These are phyloP conservation scores for Gouania willdenowi DNA, from an alignment of 2,797 vertebrate genomes.

Conservation along the genomic window DNA sequence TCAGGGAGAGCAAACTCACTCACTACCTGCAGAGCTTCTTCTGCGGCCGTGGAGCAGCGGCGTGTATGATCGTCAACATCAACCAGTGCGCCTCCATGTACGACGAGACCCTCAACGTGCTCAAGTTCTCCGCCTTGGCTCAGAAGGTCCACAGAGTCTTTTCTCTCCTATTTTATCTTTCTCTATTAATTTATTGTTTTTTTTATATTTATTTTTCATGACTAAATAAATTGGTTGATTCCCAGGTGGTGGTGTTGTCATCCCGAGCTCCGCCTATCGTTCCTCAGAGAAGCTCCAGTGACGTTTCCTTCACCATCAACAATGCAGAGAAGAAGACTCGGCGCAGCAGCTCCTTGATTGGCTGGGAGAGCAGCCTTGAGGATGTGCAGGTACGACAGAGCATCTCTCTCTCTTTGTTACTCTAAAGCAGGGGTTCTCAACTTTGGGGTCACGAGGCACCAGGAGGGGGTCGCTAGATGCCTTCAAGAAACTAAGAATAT, in stretches of 20 bases:
- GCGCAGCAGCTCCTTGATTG: constrained; percentile 63
- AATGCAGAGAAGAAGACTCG: constrained; percentile 40
- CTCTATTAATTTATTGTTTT: too few relatives aligned
- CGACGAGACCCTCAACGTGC: constrained; percentile 90
- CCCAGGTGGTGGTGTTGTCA: constrained; percentile 81
- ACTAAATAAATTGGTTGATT: background rate
- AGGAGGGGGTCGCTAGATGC: too few relatives aligned
- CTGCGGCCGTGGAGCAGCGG: constrained; percentile 85
- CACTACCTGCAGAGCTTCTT: constrained; percentile 95
- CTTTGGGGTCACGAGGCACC: too few relatives aligned
- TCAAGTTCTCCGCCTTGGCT: constrained; percentile 91
- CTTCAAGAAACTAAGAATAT: too few relatives aligned
- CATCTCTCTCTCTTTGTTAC: too few relatives aligned
- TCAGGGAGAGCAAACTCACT: constrained; percentile 94
- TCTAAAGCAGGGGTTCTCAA: too few relatives aligned
- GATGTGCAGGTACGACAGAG: constrained; percentile 73
- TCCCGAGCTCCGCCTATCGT: constrained; percentile 46
- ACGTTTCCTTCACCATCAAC: constrained; percentile 52
- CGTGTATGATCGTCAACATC: constrained; percentile 94
- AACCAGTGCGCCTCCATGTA: constrained; percentile 85
- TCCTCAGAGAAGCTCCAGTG: constrained; percentile 57
- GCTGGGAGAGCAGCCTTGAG: constrained; percentile 82
- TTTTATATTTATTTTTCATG: too few relatives aligned
- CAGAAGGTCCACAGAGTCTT: constrained; percentile 78
- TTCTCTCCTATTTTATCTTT: background rate